Conservation (phyloP, 2,888 invertebrate genomes). For the Mythimna ferrago region DNA sequence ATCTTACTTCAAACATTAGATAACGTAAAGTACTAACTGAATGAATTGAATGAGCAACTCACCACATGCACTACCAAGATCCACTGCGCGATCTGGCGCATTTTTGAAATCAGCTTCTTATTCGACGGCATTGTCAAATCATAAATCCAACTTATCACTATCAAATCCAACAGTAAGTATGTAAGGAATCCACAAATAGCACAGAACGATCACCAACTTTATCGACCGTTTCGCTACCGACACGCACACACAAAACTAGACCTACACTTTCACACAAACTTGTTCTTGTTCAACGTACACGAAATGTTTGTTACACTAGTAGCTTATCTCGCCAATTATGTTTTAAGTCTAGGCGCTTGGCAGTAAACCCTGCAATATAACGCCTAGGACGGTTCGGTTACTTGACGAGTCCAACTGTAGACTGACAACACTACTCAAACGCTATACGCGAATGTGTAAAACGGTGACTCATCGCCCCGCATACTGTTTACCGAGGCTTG, state of each 20-base stretch:
- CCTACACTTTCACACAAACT: slow-evolving; percentile 88
- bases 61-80: slow-evolving; percentile 88
- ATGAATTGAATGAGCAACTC: slow-evolving; percentile 70
- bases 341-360: slow-evolving; percentile 82
- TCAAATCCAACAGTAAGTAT: slow-evolving; percentile 72
- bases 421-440: slow-evolving; percentile 90
- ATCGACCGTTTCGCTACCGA: slow-evolving; percentile 89
- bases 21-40: slow-evolving; percentile 38
- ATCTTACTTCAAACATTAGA: slow-evolving; percentile 48
- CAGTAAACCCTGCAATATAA: slow-evolving; percentile 87
- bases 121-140: slow-evolving; percentile 86
- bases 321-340: slow-evolving; percentile 77
- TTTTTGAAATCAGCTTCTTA: slow-evolving; percentile 86
- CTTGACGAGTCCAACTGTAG: slow-evolving; percentile 89
- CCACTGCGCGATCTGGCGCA: slow-evolving; percentile 87
- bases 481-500: slow-evolving; percentile 91
- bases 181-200: slow-evolving; percentile 86
- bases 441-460: slow-evolving; percentile 91
- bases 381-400: slow-evolving; percentile 84
- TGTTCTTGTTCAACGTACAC: slow-evolving; percentile 76
- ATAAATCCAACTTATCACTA: slow-evolving; percentile 72
- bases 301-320: slow-evolving; percentile 77
- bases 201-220: slow-evolving; percentile 85
- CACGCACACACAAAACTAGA: slow-evolving; percentile 88
- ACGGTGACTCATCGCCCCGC: slow-evolving; percentile 91